A percentile compares a stretch with the other conserved stretches of the same genome.
phyloP scores from a whole-genome alignment of 2,888 invertebrate species.

The Sialis fuliginosa region DNA sequence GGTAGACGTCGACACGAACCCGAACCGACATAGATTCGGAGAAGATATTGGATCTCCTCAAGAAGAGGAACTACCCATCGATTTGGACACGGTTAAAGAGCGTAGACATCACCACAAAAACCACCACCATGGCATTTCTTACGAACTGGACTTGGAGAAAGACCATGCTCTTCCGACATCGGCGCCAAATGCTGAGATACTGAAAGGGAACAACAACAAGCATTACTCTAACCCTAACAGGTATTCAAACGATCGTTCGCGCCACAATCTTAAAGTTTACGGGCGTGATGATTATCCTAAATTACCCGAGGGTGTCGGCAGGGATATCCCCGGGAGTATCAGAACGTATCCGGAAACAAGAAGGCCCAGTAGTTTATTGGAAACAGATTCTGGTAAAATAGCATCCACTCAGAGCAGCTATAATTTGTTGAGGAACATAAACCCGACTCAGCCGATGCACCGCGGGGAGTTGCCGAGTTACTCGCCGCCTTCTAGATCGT shows the following conservation, averaged over 20 bases:
- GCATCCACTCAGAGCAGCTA: constrained; percentile 20
- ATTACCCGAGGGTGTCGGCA: not conserved
- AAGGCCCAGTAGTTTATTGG: constrained; percentile 3
- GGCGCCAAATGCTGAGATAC: constrained; percentile 59
- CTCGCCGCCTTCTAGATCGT: constrained; percentile 61
- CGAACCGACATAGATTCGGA: constrained; percentile 9
- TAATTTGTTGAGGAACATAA: constrained; percentile 39
- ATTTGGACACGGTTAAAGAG: constrained; percentile 11
- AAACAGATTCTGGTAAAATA: constrained; percentile 4
- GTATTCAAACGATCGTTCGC: constrained; percentile 27
- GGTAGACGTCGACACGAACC: constrained; percentile 21
- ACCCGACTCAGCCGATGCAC: constrained; percentile 38
- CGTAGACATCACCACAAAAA: constrained; percentile 19
- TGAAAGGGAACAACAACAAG: constrained; percentile 59
- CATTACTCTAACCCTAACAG: constrained; percentile 56
- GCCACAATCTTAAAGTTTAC: constrained; percentile 17
- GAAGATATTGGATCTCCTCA: constrained; percentile 9
- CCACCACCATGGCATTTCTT: constrained; percentile 24
- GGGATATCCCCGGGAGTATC: constrained; percentile 3
- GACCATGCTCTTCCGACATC: constrained; percentile 59
- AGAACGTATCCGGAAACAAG: constrained; percentile 4
- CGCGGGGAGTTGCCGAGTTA: constrained; percentile 62
- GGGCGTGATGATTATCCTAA: constrained; percentile 8
- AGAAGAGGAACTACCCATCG: constrained; percentile 7
- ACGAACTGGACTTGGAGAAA: constrained; percentile 52